A percentile compares a stretch with the other conserved stretches of the same genome.
Conservation (phyloP, 2,113 vertebrate species). For the Pseudonaja textilis region DNA sequence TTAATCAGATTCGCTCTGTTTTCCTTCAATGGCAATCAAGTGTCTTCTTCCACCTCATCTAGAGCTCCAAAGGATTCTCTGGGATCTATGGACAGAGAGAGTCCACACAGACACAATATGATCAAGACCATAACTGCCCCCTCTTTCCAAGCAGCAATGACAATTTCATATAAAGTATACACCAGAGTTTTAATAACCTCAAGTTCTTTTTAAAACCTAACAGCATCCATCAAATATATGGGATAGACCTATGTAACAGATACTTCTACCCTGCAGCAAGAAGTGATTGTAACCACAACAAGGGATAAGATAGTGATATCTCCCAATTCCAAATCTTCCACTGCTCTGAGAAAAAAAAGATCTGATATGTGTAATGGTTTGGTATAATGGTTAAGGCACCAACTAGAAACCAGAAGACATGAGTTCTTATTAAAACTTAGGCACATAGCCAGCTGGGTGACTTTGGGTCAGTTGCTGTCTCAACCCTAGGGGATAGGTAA, state of each 20-base stretch:
- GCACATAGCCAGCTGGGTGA: not conserved
- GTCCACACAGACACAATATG: not conserved
- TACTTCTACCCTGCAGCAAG: not conserved
- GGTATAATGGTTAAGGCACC: no score
- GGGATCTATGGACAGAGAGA: not conserved
- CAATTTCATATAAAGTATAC: not conserved
- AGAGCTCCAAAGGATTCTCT: not conserved
- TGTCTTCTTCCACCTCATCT: not conserved
- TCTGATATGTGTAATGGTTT: no score
- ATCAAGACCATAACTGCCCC: not conserved
- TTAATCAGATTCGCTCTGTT: not conserved
- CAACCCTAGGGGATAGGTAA: not conserved
- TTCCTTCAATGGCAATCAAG: not conserved
- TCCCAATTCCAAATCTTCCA: not conserved
- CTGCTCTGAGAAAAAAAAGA: no score
- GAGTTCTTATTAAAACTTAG: not conserved
- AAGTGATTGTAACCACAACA: not conserved
- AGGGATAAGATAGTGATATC: not conserved
- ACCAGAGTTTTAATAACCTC: not conserved
- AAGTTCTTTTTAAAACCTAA: not conserved
- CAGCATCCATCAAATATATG: not conserved
- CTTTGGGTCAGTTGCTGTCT: not conserved
- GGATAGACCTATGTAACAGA: not conserved
- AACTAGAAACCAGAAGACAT: no score
- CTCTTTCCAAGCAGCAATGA: not conserved